phyloP scores from a whole-genome alignment of 2,113 vertebrate genomes.

The Illadopsis cleaveri region DNA sequence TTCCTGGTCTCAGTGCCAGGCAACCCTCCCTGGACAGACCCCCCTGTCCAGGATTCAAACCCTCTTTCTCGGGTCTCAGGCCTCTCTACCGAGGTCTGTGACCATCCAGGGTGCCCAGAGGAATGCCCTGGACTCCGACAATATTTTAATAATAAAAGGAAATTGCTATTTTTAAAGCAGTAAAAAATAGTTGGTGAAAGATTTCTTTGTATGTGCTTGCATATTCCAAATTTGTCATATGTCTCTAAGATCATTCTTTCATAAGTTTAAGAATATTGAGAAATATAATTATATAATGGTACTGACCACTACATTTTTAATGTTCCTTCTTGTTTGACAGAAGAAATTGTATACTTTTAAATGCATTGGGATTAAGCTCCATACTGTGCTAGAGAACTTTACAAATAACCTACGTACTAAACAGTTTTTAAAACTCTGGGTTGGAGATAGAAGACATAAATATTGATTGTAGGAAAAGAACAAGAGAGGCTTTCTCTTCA shows the following conservation, averaged over 20 bases:
- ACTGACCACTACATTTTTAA: neutral
- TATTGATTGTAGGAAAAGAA: neutral
- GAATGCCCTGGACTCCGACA: too few relatives aligned
- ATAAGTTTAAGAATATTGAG: neutral
- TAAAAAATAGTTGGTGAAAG: neutral
- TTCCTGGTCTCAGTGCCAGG: too few relatives aligned
- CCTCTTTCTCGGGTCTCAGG: too few relatives aligned
- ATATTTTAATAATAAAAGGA: neutral
- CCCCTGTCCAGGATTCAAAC: too few relatives aligned
- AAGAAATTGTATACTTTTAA: neutral
- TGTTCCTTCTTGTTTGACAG: neutral
- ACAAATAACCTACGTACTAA: slow-evolving; percentile 4
- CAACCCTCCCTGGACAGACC: too few relatives aligned
- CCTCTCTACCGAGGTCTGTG: too few relatives aligned
- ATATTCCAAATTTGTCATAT: neutral
- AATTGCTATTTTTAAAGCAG: neutral
- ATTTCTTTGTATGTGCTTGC: neutral
- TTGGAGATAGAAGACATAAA: neutral
- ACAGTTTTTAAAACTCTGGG: neutral
- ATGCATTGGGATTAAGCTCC: neutral
- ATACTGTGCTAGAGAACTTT: neutral
- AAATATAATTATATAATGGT: neutral
- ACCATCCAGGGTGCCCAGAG: too few relatives aligned
- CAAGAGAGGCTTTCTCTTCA: neutral
- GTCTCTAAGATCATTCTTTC: neutral